Conservation (phyloP, 2,797 vertebrate genomes). For the Rhynchotus rufescens region DNA sequence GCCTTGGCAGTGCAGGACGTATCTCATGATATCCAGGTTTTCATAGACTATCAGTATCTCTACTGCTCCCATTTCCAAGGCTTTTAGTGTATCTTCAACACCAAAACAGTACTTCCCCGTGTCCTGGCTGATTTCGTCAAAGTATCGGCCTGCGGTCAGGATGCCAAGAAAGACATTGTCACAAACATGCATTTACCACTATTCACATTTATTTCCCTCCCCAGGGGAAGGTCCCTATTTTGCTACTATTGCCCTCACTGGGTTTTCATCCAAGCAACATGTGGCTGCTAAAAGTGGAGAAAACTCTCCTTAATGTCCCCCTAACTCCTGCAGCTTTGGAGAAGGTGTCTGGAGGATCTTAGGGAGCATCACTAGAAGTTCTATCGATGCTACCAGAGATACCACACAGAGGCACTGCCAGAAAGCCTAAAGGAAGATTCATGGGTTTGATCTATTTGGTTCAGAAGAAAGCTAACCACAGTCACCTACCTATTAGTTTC, state of each 20-base stretch:
- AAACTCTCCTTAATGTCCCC: neutral
- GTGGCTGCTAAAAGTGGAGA: neutral
- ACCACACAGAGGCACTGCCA: neutral
- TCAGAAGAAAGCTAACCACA: neutral
- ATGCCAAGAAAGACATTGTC: neutral
- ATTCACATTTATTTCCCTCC: neutral
- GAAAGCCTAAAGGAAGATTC: neutral
- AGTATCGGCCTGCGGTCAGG: constrained; percentile 90
- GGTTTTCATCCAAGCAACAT: fast-evolving
- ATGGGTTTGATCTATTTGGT: neutral
- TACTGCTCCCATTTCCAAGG: constrained; percentile 98
- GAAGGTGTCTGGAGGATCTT: neutral
- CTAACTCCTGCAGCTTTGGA: neutral
- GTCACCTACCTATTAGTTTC: constrained; percentile 93
- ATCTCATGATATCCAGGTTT: constrained; percentile 99
- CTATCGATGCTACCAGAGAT: neutral
- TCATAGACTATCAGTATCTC: constrained; percentile 99
- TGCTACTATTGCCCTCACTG: neutral
- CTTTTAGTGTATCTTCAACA: constrained; percentile 98
- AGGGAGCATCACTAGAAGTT: neutral
- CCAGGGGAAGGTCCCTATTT: neutral
- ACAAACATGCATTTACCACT: neutral
- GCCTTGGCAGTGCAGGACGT: constrained; percentile 95
- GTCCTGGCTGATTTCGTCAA: constrained; percentile 99
- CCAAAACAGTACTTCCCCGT: constrained; percentile 99